A percentile compares a stretch with the other conserved stretches of the same genome.
phyloP scores from a whole-genome alignment of 2,797 vertebrate species.

The Danio kyathit region DNA sequence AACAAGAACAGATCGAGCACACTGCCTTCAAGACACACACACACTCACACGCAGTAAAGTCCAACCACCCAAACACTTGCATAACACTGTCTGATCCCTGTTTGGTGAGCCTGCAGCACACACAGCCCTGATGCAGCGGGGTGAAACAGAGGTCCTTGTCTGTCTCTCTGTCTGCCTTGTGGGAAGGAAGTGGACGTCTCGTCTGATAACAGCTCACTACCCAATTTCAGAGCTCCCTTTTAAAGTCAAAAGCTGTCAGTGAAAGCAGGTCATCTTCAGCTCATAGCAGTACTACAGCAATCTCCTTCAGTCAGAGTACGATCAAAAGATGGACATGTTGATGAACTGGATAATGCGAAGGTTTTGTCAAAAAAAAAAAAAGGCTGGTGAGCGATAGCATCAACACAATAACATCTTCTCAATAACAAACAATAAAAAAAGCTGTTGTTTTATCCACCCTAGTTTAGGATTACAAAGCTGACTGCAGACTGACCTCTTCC shows the following conservation, averaged over 20 bases:
- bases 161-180: conserved; percentile 28
- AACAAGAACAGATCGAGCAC: conserved; percentile 2
- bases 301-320: conserved; percentile 10
- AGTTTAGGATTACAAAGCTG: conserved; percentile 22
- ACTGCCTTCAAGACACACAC: conserved; percentile 30
- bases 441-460: conserved; percentile 28
- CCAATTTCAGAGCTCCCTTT: background rate
- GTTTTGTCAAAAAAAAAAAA: background rate
- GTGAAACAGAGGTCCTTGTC: conserved; percentile 35
- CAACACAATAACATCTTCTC: conserved; percentile 28
- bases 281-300: background rate
- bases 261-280: conserved; percentile 9
- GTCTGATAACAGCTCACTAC: conserved; percentile 4
- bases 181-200: conserved; percentile 20
- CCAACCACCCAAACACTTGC: conserved; percentile 46
- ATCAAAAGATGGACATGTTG: background rate
- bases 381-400: conserved; percentile 24
- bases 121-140: conserved; percentile 25
- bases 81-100: conserved; percentile 44
- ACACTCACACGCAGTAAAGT: conserved; percentile 30
- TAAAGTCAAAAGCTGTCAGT: conserved; percentile 16
- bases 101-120: conserved; percentile 33
- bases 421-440: conserved; percentile 21
- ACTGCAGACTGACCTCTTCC: conserved; percentile 29
- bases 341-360: background rate